Percentiles rank a stretch among this genome's conserved stretches.
These are phyloP conservation scores for Meles meles DNA, from an alignment of 2,113 vertebrate species.

Conservation along the genomic window DNA sequence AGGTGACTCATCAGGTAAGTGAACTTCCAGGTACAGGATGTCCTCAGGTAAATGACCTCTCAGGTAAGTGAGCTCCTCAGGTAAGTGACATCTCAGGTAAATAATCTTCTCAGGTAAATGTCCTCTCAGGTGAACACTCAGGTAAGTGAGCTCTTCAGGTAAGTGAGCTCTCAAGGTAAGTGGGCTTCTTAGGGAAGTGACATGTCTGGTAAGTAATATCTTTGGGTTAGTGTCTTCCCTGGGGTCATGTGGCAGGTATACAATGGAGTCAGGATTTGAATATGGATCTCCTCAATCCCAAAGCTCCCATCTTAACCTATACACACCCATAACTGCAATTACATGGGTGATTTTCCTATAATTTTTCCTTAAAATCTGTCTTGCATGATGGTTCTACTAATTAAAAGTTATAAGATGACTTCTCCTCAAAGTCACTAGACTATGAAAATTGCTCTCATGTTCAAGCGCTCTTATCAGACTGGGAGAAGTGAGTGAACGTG, in stretches of 20 bases:
- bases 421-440: not conserved
- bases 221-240: too few relatives aligned
- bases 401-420: not conserved
- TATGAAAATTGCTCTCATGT: not conserved
- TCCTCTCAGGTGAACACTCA: too few relatives aligned
- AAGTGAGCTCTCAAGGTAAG: too few relatives aligned
- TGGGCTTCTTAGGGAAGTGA: too few relatives aligned
- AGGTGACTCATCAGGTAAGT: too few relatives aligned
- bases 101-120: too few relatives aligned
- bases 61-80: too few relatives aligned
- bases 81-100: too few relatives aligned
- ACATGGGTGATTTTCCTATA: not conserved
- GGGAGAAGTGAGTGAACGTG: not conserved
- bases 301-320: not conserved
- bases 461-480: not conserved
- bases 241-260: too few relatives aligned
- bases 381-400: not conserved
- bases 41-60: not conserved
- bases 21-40: too few relatives aligned
- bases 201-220: too few relatives aligned
- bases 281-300: not conserved
- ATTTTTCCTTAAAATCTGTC: not conserved
- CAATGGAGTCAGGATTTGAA: not conserved
- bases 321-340: not conserved
- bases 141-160: not conserved